Base-by-base conservation (phyloP, 2,888 invertebrate species). In the Eupithecia exiguata region DNA sequence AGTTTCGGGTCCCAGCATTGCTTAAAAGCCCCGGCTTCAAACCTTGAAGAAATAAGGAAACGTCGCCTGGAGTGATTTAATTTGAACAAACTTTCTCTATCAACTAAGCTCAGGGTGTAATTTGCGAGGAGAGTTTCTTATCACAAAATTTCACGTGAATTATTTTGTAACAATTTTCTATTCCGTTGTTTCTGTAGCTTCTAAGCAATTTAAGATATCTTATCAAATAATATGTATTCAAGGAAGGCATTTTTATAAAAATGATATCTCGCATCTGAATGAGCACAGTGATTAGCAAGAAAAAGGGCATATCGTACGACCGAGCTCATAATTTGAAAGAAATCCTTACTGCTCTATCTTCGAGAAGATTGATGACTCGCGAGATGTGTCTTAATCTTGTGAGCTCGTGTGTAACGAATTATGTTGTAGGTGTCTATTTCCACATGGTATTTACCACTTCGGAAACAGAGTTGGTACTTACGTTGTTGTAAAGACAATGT, bases 91-190 rank as follows among this genome's bases (percentile, higher is more conserved):
- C 90, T 92, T 93, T 91, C 89, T 91, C 90, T 92, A 93, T 92
- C 91, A 91, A 89, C 88, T 87, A 89, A 92, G 92, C 91, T 92
- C 91, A 87, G 90, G 87, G 89, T 88, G 90, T 93, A 93, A 94
- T 94, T 94, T 92, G 91, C 87, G 89, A 92, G 86, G 90, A 86
- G 88, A 90, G 89, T 93, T 93, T 88, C 91, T 93, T 94, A 94
- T 93, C 93, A 92, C 88, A 84, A 88, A 89, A 92, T 92, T 93
- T 90, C 93, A 93, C 92, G 92, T 92, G 90, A 92, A 91, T 89
- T 92, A 89, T 92, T 93, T 91, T 90, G 91, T 89, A 86, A 87
- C 87, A 89, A 90, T 89, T 87, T 87, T 87, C 87, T 87, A 91
- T 91, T 88, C 88, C 90, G 88, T 21, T 90, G 89, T 21, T 86